phyloP scores from a whole-genome alignment of 2,113 vertebrate species.

The Vulpes ferrilata region DNA sequence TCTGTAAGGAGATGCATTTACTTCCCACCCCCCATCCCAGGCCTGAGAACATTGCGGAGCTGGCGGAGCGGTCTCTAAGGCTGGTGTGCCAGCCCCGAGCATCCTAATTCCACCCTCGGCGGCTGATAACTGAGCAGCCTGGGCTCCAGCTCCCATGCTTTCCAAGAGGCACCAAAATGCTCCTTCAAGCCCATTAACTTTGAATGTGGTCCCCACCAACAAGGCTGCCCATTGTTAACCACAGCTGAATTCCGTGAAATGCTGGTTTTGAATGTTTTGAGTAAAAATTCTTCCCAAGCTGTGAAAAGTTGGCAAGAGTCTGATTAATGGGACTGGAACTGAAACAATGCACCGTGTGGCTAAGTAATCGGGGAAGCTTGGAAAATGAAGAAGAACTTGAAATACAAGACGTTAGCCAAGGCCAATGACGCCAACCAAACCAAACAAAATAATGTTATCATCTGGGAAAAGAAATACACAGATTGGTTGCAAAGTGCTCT shows the following conservation, averaged over 20 bases:
- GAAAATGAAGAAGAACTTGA: background rate
- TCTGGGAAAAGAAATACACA: background rate
- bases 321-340: background rate
- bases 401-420: background rate
- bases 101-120: accelerated
- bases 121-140: accelerated
- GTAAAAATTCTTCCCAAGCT: constrained; percentile 40
- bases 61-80: background rate
- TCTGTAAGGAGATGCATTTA: accelerated
- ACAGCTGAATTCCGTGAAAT: constrained; percentile 55
- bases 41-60: background rate
- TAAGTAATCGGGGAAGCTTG: background rate
- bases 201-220: constrained; percentile 47
- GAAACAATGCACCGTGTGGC: background rate
- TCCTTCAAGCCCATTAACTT: constrained; percentile 68
- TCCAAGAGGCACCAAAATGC: background rate
- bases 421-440: background rate
- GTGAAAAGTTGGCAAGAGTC: background rate
- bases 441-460: accelerated
- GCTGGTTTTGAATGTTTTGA: constrained; percentile 35
- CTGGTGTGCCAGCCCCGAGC: accelerated
- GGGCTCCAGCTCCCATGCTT: background rate
- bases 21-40: accelerated
- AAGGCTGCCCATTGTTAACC: constrained; percentile 53
- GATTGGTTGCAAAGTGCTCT: background rate